Evolutionary conservation across 2,888 invertebrate species (phyloP), one percentile per base, ranked within the genome.

Genomic region (Sarcophaga caerulescens): DNA sequence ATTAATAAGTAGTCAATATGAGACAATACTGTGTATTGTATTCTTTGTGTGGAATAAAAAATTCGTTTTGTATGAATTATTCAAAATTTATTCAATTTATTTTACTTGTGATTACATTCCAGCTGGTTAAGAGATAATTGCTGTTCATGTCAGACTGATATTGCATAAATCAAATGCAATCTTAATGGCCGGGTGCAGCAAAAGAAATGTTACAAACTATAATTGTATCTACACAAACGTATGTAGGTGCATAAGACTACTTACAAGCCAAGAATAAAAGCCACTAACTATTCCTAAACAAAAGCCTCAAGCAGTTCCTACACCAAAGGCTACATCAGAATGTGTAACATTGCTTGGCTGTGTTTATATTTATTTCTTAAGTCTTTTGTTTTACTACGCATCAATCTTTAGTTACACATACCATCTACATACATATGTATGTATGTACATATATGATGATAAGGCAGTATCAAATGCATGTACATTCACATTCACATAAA

Each of bases 131-230:
- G 6, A 70, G 78, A 78, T 68, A 78, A 78, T 70, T 70, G 69
- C 52, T 78, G 62, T 70, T 62, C 77, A 69, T 69, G 77, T 35
- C 69, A 60, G 69, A 60, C 44, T 69, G 45, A 17, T 17, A 17
- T 77, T 77, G 62, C 77, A 77, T 77, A 69, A 77, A 69, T 23
- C 45, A 60, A 69, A 66, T 57, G 44, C 25, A 69, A 70, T 47
- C 60, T 21, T 60, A 47, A 74, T 74, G 47, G 47, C 63, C 63
- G 25, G 25, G 47, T 62, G 12, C 25, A 47, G 74, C 4, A 25
- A 74, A 63, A 47, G 11, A 74, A 74, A 47, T 74, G 35, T 47
- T 62, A 60, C 60, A 73, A 62, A 62, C 14, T 17, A 47, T 69
- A 69, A 69, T 69, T 69, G 23, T 47, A 23, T 52, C 23, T 23